A percentile compares a stretch with the other conserved stretches of the same genome.
phyloP scores from a whole-genome alignment of 2,113 vertebrate genomes.

The Halichoerus grypus region DNA sequence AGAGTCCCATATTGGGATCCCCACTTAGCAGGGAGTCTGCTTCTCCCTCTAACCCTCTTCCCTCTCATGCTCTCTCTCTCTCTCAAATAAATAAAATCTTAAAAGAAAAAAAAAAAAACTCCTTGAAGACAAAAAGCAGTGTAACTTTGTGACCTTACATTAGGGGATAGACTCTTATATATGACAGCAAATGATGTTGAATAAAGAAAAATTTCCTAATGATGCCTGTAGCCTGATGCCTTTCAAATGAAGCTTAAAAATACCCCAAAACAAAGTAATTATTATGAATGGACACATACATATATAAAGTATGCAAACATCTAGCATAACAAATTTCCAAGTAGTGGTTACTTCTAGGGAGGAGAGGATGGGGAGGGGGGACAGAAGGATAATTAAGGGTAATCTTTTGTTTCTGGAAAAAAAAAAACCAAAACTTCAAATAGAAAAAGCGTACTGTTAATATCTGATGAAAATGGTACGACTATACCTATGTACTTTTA shows the following conservation, averaged over 20 bases:
- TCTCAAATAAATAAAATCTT: too few species aligned
- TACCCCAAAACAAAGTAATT: neutral
- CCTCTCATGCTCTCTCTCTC: too few species aligned
- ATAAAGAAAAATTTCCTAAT: conserved; percentile 28
- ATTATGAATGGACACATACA: neutral
- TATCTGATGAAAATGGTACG: neutral
- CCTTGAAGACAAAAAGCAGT: conserved; percentile 19
- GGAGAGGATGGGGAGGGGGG: neutral
- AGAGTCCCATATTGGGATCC: too few species aligned
- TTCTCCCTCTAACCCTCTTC: too few species aligned
- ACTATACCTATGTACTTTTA: neutral
- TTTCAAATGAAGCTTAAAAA: conserved; percentile 47
- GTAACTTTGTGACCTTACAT: neutral
- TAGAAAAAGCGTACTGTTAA: neutral
- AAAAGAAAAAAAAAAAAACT: neutral
- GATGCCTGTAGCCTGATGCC: neutral
- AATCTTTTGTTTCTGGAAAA: neutral
- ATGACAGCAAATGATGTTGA: neutral
- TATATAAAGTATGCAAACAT: neutral
- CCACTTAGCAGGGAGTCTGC: too few species aligned
- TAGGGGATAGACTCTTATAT: neutral
- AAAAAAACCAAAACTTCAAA: neutral
- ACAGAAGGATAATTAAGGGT: neutral
- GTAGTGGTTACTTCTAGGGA: neutral
- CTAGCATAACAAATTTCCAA: neutral